Percentiles rank a stretch among this genome's conserved stretches.
Conservation (phyloP, 2,113 vertebrate species). For the Hepsetus odoe region DNA sequence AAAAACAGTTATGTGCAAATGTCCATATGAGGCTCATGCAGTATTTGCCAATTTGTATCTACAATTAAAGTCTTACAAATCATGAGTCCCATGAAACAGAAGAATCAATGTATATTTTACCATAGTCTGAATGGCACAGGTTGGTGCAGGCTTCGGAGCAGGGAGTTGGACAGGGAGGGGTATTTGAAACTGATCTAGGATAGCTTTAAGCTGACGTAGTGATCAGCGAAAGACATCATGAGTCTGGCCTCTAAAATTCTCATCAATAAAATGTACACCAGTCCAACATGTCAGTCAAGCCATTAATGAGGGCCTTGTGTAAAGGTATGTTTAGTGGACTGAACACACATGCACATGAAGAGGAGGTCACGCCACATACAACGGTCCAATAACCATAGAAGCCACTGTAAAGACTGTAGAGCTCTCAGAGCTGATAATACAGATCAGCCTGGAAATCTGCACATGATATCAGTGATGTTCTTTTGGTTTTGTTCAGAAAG, state of each 20-base stretch:
- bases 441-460: background rate
- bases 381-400: background rate
- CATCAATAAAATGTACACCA: slow-evolving; percentile 79
- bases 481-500: background rate
- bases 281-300: slow-evolving; percentile 70
- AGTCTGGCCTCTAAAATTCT: slow-evolving; percentile 70
- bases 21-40: background rate
- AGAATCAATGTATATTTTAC: slow-evolving; percentile 48
- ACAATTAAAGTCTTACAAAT: background rate
- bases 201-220: slow-evolving; percentile 70
- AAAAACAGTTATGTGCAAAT: background rate
- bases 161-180: slow-evolving; percentile 60
- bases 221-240: slow-evolving; percentile 70
- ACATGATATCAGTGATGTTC: background rate
- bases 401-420: background rate
- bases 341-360: background rate
- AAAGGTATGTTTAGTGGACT: slow-evolving; percentile 5
- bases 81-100: slow-evolving; percentile 3
- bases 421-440: background rate
- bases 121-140: slow-evolving; percentile 39
- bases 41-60: background rate
- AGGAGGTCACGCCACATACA: background rate
- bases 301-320: slow-evolving; percentile 63
- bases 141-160: slow-evolving; percentile 43
- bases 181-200: slow-evolving; percentile 73